Evolutionary conservation across 2,113 vertebrate species (phyloP).

Genomic region (Cairina moschata): DNA sequence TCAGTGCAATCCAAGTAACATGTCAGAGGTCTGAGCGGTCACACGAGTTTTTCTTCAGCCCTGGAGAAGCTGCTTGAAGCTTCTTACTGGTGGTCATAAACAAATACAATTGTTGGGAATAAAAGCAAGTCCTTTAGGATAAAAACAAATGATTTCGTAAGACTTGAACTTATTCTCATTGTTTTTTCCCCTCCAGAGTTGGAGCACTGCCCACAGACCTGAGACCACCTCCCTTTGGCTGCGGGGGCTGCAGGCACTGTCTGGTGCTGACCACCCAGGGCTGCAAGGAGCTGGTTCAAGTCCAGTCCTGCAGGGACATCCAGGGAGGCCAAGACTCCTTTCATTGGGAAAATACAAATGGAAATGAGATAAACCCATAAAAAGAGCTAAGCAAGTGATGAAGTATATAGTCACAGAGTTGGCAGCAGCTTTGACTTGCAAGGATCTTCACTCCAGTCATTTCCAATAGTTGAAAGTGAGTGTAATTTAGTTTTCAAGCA

Average conservation of each 20-base stretch:
- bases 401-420: accelerated
- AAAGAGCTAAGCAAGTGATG: accelerated
- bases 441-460: background rate
- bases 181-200: background rate
- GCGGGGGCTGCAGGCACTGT: too few species aligned
- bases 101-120: background rate
- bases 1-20: background rate
- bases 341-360: background rate
- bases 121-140: background rate
- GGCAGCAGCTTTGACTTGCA: background rate
- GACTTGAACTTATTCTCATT: background rate
- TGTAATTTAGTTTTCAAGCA: background rate
- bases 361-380: background rate
- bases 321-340: background rate
- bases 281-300: background rate
- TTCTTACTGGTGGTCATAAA: background rate
- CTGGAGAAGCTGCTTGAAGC: background rate
- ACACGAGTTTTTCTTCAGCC: background rate
- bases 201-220: background rate
- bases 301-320: background rate
- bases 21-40: background rate
- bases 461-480: background rate
- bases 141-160: background rate
- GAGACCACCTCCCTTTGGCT: background rate
- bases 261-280: too few species aligned